Conservation (phyloP, 2,113 vertebrate species). For the Cercopithecus mona region DNA sequence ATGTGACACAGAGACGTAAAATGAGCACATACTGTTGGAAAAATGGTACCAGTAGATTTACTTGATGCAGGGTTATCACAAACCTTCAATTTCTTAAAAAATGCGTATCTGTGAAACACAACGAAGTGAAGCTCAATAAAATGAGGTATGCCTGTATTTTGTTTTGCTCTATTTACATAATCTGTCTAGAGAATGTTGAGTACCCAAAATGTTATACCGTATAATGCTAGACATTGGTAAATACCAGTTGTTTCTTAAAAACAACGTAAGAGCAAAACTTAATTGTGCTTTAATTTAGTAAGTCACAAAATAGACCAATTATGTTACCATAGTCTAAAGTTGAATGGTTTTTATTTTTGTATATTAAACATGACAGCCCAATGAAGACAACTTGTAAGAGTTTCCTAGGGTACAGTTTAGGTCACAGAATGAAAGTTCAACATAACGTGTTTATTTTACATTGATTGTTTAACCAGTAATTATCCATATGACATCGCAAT, state of each 20-base stretch:
- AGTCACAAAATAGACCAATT: not conserved
- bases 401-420: constrained; percentile 8
- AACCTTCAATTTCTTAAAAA: not conserved
- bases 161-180: not conserved
- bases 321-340: not conserved
- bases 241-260: constrained; percentile 25
- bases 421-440: constrained; percentile 38
- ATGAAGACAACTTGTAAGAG: constrained; percentile 17
- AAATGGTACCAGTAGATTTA: not conserved
- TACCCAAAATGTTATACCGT: not conserved
- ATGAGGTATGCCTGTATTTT: not conserved
- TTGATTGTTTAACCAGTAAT: constrained; percentile 64
- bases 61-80: not conserved
- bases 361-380: constrained; percentile 13
- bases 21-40: not conserved
- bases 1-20: not conserved
- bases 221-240: constrained; percentile 3
- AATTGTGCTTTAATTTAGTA: constrained; percentile 3
- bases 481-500: constrained; percentile 65
- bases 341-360: constrained; percentile 16
- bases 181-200: constrained; percentile 1
- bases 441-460: constrained; percentile 64
- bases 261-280: constrained; percentile 16
- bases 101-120: not conserved
- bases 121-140: not conserved